Evolutionary conservation across 2,888 invertebrate genomes (phyloP).

Genomic region (Junonia oenone): DNA sequence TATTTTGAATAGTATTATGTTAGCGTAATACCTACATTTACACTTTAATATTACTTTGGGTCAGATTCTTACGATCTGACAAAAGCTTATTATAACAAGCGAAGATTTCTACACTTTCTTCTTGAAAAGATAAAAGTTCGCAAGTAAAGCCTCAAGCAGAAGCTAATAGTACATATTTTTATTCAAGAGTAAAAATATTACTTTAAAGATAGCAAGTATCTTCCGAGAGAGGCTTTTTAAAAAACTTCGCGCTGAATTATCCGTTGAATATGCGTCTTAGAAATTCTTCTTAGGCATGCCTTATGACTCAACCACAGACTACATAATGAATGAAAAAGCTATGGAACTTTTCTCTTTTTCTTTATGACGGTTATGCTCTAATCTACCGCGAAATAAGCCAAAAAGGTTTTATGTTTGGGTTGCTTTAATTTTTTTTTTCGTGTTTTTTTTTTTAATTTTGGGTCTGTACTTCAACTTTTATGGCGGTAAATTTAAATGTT

Average conservation of each 20-base stretch:
- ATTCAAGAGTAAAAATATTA: neutral
- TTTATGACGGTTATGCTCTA: neutral
- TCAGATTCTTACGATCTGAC: no score
- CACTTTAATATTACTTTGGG: no score
- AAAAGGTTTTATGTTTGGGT: neutral
- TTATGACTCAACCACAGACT: neutral
- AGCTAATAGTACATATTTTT: neutral
- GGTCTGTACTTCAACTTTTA: neutral
- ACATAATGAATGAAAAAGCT: neutral
- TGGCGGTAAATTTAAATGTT: neutral
- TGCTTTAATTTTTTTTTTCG: neutral
- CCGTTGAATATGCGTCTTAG: constrained; percentile 2
- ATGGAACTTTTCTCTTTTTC: neutral
- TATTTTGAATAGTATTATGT: no score
- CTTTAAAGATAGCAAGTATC: neutral
- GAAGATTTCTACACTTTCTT: neutral
- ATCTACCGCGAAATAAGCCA: neutral
- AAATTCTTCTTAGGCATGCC: neutral
- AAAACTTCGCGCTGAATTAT: neutral
- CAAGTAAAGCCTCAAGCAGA: neutral
- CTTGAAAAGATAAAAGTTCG: neutral
- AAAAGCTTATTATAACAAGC: no score
- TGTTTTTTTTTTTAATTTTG: neutral
- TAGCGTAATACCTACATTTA: no score
- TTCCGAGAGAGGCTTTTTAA: neutral